Evolutionary conservation across 2,888 invertebrate genomes (phyloP).

Genomic region (Galerucella pusilla): DNA sequence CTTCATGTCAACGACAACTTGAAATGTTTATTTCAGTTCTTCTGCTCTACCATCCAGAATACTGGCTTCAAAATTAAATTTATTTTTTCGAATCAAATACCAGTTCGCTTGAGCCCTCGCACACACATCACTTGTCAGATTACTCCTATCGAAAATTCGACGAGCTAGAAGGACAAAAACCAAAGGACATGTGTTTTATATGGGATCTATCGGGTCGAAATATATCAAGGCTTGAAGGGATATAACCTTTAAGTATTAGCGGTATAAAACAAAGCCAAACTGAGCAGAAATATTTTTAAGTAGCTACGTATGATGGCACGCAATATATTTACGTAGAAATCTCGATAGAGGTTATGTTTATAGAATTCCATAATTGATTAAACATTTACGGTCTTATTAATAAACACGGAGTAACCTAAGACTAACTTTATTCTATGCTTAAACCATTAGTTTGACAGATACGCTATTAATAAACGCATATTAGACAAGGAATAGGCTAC

Average conservation of each 20-base stretch:
- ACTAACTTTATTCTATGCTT: no score
- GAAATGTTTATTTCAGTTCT: not conserved
- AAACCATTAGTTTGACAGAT: no score
- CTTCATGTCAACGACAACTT: no score
- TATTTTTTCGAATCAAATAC: slow-evolving; percentile 3
- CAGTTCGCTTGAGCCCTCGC: not conserved
- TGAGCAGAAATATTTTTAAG: not conserved
- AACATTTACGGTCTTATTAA: no score
- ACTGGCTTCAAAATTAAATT: not conserved
- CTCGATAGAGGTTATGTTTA: not conserved
- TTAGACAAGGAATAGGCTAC: no score
- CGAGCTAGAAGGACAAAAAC: slow-evolving; percentile 27
- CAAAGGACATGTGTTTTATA: slow-evolving; percentile 20
- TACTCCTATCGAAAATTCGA: slow-evolving; percentile 16
- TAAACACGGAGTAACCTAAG: no score
- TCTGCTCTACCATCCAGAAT: not conserved
- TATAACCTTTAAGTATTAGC: not conserved
- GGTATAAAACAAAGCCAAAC: not conserved
- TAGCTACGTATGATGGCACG: not conserved
- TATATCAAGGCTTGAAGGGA: slow-evolving; percentile 1
- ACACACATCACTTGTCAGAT: slow-evolving; percentile 23
- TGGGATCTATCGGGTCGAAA: slow-evolving; percentile 2
- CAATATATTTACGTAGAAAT: not conserved
- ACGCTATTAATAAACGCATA: no score
- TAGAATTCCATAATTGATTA: no score